Evolutionary conservation across 2,888 invertebrate genomes (phyloP).

Genomic region (Morinoia aosen): DNA sequence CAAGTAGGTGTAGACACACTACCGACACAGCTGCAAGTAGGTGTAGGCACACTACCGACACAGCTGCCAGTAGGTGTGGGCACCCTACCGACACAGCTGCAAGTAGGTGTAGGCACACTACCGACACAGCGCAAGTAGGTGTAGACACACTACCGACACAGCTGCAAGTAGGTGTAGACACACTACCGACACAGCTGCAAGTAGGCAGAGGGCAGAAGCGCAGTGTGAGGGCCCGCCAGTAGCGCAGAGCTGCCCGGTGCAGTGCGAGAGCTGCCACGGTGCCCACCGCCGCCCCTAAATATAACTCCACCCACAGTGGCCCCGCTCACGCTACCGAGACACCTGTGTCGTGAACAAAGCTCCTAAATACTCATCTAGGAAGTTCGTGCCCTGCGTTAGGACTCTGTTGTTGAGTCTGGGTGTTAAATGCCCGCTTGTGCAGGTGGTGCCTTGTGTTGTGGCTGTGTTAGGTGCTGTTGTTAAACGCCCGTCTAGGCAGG

Average conservation of each 20-base stretch:
- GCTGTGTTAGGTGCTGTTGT: background rate
- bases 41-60: too few species aligned
- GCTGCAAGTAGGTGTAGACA: too few species aligned
- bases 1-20: too few species aligned
- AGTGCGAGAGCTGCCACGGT: background rate
- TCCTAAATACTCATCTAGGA: background rate
- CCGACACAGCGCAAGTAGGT: too few species aligned
- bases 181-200: too few species aligned
- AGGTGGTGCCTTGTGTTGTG: too few species aligned
- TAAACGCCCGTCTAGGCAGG: background rate
- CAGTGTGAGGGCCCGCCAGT: background rate
- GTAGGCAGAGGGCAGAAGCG: background rate
- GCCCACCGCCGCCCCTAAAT: background rate
- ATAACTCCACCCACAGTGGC: constrained; percentile 8
- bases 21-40: too few species aligned
- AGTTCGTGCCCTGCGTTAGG: background rate
- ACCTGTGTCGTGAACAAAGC: background rate
- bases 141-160: too few species aligned
- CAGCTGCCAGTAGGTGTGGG: too few species aligned
- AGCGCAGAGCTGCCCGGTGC: background rate
- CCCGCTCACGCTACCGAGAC: background rate
- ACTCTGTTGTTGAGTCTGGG: background rate
- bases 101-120: too few species aligned
- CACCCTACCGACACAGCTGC: too few species aligned
- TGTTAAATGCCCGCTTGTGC: background rate